Evolutionary conservation across 2,888 invertebrate genomes (phyloP).

Genomic region (Ophion costatus): DNA sequence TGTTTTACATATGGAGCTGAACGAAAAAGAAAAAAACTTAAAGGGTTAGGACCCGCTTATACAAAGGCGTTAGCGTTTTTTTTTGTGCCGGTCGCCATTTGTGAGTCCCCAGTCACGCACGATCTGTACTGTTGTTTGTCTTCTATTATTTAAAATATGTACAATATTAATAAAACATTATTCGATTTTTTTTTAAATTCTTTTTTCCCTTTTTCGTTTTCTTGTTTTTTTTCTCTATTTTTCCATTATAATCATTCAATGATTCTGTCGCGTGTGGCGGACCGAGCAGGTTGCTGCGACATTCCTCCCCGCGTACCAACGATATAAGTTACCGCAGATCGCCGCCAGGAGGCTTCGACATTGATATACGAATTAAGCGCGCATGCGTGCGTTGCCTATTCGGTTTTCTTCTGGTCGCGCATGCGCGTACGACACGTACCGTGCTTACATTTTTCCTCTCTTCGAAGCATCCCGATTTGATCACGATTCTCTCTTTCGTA

Average conservation of each 20-base stretch:
- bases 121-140: constrained; percentile 78
- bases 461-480: neutral
- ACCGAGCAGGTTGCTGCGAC: constrained; percentile 75
- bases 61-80: constrained; percentile 66
- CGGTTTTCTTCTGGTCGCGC: constrained; percentile 14
- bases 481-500: neutral
- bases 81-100: constrained; percentile 66
- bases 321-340: neutral
- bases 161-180: constrained; percentile 81
- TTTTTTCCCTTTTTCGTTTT: constrained; percentile 45
- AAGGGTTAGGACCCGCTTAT: constrained; percentile 73
- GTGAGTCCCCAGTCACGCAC: constrained; percentile 77
- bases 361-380: neutral
- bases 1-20: constrained; percentile 73
- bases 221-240: constrained; percentile 63
- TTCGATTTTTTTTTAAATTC: constrained; percentile 66
- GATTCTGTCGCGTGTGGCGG: constrained; percentile 77
- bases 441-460: too few relatives aligned
- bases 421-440: neutral
- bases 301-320: constrained; percentile 19
- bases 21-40: constrained; percentile 76
- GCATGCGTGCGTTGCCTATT: constrained; percentile 18
- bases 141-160: constrained; percentile 83
- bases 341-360: constrained; percentile 3
- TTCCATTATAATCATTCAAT: constrained; percentile 74